Evolutionary conservation across 1,140 invertebrate species (phyloP).

Genomic region (Colletes gigas): DNA sequence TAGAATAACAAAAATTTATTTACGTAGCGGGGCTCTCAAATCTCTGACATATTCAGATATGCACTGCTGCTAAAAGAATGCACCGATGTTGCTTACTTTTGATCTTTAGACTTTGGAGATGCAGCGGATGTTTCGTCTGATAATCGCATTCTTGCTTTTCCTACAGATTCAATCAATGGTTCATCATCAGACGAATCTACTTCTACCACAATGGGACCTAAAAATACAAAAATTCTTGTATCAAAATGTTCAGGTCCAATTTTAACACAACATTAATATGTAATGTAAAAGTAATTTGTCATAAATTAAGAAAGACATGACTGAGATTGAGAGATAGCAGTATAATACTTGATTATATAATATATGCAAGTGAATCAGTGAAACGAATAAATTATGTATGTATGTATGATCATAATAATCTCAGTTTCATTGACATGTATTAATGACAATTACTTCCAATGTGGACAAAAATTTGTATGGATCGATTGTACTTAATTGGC

Average conservation of each 20-base stretch:
- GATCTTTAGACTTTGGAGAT: constrained; percentile 79
- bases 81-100: constrained; percentile 73
- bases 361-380: neutral
- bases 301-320: constrained; percentile 23
- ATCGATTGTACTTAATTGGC: constrained; percentile 2
- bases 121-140: constrained; percentile 74
- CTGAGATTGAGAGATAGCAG: constrained; percentile 48
- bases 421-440: neutral
- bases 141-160: constrained; percentile 82
- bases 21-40: constrained; percentile 56
- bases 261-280: constrained; percentile 23
- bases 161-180: constrained; percentile 87
- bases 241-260: constrained; percentile 42
- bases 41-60: constrained; percentile 53
- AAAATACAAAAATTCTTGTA: constrained; percentile 59
- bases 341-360: constrained; percentile 8
- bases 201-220: constrained; percentile 79
- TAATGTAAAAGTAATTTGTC: constrained; percentile 5
- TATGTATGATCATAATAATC: neutral
- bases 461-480: neutral
- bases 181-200: constrained; percentile 89
- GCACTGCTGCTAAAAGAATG: constrained; percentile 56
- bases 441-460: constrained; percentile 19
- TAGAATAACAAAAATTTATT: constrained; percentile 66
- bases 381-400: neutral